These are phyloP conservation scores for Hyaena hyaena DNA, from an alignment of 2,113 vertebrate genomes.

Conservation along the genomic window DNA sequence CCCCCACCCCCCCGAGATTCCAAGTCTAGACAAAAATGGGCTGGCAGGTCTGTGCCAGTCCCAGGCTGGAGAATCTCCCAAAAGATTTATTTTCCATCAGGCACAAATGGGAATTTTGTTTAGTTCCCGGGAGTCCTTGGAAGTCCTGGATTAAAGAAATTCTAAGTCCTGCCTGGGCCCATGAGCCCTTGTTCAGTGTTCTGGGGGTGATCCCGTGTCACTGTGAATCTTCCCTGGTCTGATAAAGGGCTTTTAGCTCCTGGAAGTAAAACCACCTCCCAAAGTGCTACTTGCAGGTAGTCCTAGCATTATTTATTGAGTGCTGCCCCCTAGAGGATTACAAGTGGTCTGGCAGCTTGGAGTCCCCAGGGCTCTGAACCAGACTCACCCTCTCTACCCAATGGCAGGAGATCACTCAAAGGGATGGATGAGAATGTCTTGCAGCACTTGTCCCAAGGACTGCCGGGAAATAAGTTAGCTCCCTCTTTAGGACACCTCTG, in stretches of 20 bases:
- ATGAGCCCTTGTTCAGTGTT: neutral
- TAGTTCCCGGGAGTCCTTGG: conserved; percentile 22
- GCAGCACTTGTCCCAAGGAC: neutral
- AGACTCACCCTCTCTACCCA: neutral
- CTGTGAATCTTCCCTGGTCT: neutral
- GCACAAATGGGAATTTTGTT: neutral
- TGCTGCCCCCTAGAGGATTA: conserved; percentile 80
- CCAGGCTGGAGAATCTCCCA: conserved; percentile 56
- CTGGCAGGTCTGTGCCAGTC: conserved; percentile 60
- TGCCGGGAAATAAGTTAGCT: conserved; percentile 23
- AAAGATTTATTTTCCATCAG: conserved; percentile 21
- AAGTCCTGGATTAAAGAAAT: conserved; percentile 23
- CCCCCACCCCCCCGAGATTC: neutral
- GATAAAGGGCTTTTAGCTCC: neutral
- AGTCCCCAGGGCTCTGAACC: neutral
- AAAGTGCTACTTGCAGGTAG: neutral
- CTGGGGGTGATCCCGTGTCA: neutral
- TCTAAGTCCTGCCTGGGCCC: neutral
- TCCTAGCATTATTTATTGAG: conserved; percentile 79
- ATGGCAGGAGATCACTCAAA: neutral
- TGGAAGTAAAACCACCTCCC: neutral
- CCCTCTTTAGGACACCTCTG: conserved; percentile 9
- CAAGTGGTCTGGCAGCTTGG: neutral
- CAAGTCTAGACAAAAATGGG: conserved; percentile 24
- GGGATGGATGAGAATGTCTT: neutral